These are phyloP conservation scores for Chloroceryle aenea DNA, from an alignment of 2,113 vertebrate species.

Conservation along the genomic window DNA sequence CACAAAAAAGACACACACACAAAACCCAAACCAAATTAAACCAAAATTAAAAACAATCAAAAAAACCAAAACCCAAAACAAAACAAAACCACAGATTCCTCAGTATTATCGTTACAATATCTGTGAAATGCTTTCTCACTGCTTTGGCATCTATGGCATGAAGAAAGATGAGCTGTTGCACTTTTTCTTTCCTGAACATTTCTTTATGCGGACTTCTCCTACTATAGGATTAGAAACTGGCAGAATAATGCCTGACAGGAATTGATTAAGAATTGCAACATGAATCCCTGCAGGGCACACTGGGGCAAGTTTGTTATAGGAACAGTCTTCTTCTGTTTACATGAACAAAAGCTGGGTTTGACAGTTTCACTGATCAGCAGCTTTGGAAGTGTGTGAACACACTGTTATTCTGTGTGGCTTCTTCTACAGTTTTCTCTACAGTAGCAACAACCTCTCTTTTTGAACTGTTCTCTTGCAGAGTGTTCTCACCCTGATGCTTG, in stretches of 20 bases:
- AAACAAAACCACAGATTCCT: not conserved
- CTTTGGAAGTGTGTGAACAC: conserved; percentile 50
- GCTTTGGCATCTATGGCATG: not conserved
- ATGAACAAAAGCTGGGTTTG: conserved; percentile 61
- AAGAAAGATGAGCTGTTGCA: not conserved
- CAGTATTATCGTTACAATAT: not conserved
- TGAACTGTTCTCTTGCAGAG: not conserved
- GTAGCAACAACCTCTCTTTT: conserved; percentile 5
- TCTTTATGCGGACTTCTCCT: not conserved
- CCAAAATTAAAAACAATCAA: no score
- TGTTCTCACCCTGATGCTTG: not conserved
- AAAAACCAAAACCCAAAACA: no score
- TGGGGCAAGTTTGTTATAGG: conserved; percentile 64
- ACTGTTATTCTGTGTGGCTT: not conserved
- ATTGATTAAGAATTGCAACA: conserved; percentile 58
- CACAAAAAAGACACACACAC: no score
- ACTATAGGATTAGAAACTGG: conserved; percentile 2
- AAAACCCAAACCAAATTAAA: no score
- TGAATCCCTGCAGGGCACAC: conserved; percentile 37
- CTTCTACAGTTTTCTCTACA: conserved; percentile 31
- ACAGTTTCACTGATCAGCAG: conserved; percentile 61
- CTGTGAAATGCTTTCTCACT: not conserved
- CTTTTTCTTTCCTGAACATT: not conserved
- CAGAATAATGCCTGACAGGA: conserved; percentile 28
- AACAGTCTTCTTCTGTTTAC: conserved; percentile 68